A percentile compares a stretch with the other conserved stretches of the same genome.
Conservation (phyloP, 2,113 vertebrate genomes). For the Chloropsis cyanopogon region DNA sequence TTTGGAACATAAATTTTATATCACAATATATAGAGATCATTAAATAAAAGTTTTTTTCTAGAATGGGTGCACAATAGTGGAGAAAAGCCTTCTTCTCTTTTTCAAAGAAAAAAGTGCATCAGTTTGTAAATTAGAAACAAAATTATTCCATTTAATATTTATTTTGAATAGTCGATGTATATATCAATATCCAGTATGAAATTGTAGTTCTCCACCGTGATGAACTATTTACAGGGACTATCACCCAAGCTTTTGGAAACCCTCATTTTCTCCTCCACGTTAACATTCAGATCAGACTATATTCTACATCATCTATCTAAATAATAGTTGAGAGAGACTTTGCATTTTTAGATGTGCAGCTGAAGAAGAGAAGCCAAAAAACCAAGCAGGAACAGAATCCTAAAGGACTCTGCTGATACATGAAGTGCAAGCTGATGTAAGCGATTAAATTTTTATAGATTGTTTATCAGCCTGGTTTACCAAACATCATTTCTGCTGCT, state of each 20-base stretch:
- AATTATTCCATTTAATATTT: not conserved
- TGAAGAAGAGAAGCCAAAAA: not conserved
- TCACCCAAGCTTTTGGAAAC: not conserved
- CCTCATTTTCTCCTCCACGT: not conserved
- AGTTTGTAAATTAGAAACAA: not conserved
- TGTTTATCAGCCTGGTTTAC: not conserved
- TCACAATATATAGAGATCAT: not conserved
- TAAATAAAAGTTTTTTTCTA: not conserved
- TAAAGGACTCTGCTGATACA: not conserved
- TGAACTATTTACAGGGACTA: not conserved
- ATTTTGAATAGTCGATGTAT: not conserved
- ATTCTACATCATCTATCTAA: not conserved
- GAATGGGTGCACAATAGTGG: not conserved
- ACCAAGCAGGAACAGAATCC: not conserved
- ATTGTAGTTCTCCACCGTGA: not conserved
- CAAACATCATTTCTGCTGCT: not conserved
- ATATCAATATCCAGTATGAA: not conserved
- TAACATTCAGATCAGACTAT: not conserved
- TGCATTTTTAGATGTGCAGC: not conserved
- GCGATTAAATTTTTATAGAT: not conserved
- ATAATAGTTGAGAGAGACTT: not conserved
- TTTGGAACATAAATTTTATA: not conserved
- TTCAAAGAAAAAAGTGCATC: not conserved
- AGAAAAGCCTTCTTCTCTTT: not conserved
- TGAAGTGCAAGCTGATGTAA: not conserved